Evolutionary conservation across 2,888 invertebrate species (phyloP).

Genomic region (Corbicula japonica): DNA sequence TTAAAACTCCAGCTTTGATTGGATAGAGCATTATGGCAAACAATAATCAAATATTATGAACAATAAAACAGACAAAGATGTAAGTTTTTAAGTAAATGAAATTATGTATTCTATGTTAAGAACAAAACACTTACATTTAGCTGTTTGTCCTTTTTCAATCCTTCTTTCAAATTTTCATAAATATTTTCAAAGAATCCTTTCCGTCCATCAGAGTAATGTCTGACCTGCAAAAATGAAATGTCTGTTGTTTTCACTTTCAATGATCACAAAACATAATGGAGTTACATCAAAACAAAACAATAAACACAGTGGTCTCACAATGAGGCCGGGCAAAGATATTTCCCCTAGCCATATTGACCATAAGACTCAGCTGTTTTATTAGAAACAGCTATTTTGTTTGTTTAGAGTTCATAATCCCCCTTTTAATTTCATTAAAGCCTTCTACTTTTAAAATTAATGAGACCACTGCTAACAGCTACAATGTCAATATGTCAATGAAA

Average conservation of each 20-base stretch:
- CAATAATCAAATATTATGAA: no score
- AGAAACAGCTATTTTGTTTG: background rate
- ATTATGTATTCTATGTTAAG: no score
- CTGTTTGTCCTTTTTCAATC: slow-evolving; percentile 98
- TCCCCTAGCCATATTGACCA: background rate
- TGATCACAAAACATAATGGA: background rate
- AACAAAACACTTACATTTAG: slow-evolving; percentile 91
- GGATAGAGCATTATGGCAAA: no score
- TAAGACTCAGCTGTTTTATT: background rate
- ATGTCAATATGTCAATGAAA: no score
- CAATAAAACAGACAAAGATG: no score
- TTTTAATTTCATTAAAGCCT: no score
- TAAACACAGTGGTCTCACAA: background rate
- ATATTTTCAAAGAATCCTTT: slow-evolving; percentile 93
- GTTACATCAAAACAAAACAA: background rate
- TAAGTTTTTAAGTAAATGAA: no score
- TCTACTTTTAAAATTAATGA: no score
- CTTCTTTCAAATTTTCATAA: slow-evolving; percentile 96
- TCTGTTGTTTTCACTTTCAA: background rate
- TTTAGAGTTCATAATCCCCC: background rate
- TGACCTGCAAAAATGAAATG: slow-evolving; percentile 63
- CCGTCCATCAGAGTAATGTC: slow-evolving; percentile 77
- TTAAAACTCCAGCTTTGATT: no score
- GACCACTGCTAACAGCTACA: no score
- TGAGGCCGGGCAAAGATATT: no score